Base-by-base conservation (phyloP, 2,797 vertebrate genomes). In the Cyclopterus lumpus region DNA sequence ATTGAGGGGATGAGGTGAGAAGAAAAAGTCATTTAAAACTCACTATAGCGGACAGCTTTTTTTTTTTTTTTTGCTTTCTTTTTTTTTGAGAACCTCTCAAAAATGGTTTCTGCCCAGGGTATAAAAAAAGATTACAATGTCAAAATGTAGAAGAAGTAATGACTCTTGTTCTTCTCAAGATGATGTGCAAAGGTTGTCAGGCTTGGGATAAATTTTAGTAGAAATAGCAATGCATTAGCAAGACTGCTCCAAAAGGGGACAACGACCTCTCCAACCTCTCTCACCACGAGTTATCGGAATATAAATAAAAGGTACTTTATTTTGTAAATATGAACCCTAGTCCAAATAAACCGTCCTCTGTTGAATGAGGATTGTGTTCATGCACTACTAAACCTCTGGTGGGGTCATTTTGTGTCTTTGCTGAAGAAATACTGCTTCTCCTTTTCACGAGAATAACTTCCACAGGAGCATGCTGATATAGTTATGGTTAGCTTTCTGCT, bases 1-100 rank as follows among this genome's bases (percentile, higher is more conserved):
- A 94, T 84, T 81, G 86, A 90, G 71, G 67, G 84, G 73, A 84
- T 82, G 63, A 81, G 75, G 63, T 70, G 73, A 91, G 85, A 91
- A n/a, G n/a, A 93, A 93, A 91, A 86, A 88, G 84, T 86, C 51
- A 92, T 91, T 92, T 85, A 86, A 81, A 86, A 80, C 38, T 28
- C 58, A 80, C 64, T 77, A 71, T 88, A 77, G 86, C 71, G 57
- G 86, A 84, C 66, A 57, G 40, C 10, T 38, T 20, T n/a, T 26
- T n/a, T 55, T 69, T 70, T 61, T 71, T 38, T n/a, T n/a, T 5
- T n/a, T n/a, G n/a, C n/a, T 36, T 18, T 20, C 26, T 18, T 55
- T 69, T 69, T 61, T 69, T 40, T 20, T 48, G 62, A 64, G 65
- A 78, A 16, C 44, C 59, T 78, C 71, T 83, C 51, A 30, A 60